phyloP scores from a whole-genome alignment of 1,140 invertebrate genomes.

The Drosophila sucinea region DNA sequence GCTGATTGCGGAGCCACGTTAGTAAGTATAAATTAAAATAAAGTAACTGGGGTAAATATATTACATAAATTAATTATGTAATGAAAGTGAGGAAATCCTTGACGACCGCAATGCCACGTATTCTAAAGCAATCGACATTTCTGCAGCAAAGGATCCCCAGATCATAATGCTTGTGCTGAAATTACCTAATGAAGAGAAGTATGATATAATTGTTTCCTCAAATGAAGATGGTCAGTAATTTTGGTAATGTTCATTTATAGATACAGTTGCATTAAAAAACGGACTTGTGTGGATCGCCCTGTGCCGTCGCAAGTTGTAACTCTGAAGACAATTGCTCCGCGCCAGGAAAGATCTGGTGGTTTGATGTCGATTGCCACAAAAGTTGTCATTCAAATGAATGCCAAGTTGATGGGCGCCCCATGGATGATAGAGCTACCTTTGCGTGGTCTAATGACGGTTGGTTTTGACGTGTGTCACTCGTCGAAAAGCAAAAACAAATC shows the following conservation, averaged over 20 bases:
- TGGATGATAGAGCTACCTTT: slow-evolving; percentile 91
- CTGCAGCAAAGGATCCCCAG: slow-evolving; percentile 84
- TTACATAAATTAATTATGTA: neutral
- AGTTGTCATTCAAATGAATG: slow-evolving; percentile 93
- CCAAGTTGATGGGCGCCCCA: slow-evolving; percentile 94
- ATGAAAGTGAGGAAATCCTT: slow-evolving; percentile 68
- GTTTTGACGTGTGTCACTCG: slow-evolving; percentile 95
- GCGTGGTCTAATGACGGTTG: slow-evolving; percentile 90
- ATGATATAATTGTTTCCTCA: neutral
- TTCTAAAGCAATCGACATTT: slow-evolving; percentile 85
- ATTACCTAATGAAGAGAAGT: slow-evolving; percentile 85
- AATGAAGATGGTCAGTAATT: neutral
- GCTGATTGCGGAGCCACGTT: slow-evolving; percentile 80
- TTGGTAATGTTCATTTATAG: slow-evolving; percentile 19
- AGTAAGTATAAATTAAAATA: slow-evolving; percentile 61
- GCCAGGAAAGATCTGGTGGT: slow-evolving; percentile 77
- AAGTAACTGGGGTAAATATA: slow-evolving; percentile 17
- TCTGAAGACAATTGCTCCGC: slow-evolving; percentile 85
- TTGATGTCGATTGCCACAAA: slow-evolving; percentile 93
- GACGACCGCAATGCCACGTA: slow-evolving; percentile 84
- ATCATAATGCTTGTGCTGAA: slow-evolving; percentile 87
- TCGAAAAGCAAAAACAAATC: slow-evolving; percentile 85
- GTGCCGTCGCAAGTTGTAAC: slow-evolving; percentile 90
- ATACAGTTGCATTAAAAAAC: slow-evolving; percentile 93
- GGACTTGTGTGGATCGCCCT: slow-evolving; percentile 90